Conservation (phyloP, 2,888 invertebrate species). For the Nemotelus pantherinus region DNA sequence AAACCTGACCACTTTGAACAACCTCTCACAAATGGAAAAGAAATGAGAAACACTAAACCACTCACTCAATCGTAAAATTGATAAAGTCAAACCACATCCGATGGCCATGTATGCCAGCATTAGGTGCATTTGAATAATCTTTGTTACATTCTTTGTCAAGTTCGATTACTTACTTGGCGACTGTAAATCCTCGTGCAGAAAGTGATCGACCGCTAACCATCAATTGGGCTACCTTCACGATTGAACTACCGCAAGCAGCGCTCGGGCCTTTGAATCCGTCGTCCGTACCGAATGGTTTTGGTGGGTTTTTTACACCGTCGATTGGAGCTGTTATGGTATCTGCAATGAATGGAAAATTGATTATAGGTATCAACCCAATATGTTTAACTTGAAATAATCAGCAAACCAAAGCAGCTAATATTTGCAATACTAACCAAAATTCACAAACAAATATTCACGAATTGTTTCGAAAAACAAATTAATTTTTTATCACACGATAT, state of each 20-base stretch:
- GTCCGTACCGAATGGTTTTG: slow-evolving; percentile 74
- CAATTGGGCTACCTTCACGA: slow-evolving; percentile 67
- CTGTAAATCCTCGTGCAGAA: slow-evolving; percentile 49
- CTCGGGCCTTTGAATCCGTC: slow-evolving; percentile 77
- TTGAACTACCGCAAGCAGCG: slow-evolving; percentile 75
- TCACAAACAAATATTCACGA: not conserved
- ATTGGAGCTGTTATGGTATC: slow-evolving; percentile 56
- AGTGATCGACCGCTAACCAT: slow-evolving; percentile 67
- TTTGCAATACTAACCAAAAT: slow-evolving; percentile 12
- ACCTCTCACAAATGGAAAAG: too few relatives aligned
- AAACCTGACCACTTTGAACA: too few relatives aligned
- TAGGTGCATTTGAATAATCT: too few relatives aligned
- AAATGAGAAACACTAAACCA: too few relatives aligned
- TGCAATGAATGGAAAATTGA: slow-evolving; percentile 32
- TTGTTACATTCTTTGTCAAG: too few relatives aligned
- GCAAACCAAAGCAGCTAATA: not conserved
- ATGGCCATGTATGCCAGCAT: too few relatives aligned
- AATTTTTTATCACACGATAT: not conserved
- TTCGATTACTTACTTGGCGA: slow-evolving; percentile 51
- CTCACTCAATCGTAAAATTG: too few relatives aligned
- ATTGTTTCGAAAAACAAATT: not conserved
- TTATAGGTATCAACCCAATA: not conserved
- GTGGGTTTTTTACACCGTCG: slow-evolving; percentile 59
- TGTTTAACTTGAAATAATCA: slow-evolving; percentile 13
- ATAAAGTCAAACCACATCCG: too few relatives aligned